Conservation (phyloP, 1,140 invertebrate genomes). For the Camponotus floridanus region DNA sequence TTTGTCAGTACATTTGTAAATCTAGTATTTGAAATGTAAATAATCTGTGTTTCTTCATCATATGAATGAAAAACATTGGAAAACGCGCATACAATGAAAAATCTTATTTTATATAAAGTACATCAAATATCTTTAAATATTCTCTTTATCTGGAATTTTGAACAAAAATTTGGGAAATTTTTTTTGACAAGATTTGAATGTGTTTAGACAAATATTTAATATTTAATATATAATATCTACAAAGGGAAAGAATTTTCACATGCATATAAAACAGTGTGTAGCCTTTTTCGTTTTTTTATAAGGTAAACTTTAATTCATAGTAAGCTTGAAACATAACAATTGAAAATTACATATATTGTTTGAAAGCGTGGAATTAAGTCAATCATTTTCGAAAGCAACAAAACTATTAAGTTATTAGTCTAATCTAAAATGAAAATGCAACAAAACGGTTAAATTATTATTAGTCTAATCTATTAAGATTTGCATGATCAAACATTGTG, state of each 20-base stretch:
- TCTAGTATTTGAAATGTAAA: no score
- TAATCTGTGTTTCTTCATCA: no score
- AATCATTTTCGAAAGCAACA: background rate
- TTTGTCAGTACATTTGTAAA: no score
- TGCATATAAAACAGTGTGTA: background rate
- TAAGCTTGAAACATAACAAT: background rate
- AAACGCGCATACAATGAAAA: background rate
- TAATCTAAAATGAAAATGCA: background rate
- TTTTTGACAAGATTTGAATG: no score
- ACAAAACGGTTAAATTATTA: background rate
- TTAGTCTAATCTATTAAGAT: background rate
- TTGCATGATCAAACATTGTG: background rate
- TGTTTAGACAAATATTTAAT: background rate
- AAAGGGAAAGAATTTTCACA: background rate
- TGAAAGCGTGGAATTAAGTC: background rate
- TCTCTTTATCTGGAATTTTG: no score
- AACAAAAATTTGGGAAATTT: no score
- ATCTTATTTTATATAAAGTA: no score
- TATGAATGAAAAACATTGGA: background rate
- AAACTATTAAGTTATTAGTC: background rate
- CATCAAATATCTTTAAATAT: no score
- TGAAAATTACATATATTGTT: constrained; percentile 11
- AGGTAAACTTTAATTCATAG: background rate
- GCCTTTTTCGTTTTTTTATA: background rate
- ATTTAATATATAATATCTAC: no score